Percentiles rank a stretch among this genome's conserved stretches.
phyloP scores from a whole-genome alignment of 2,888 invertebrate genomes.

The Dryocosmus kuriphilus region DNA sequence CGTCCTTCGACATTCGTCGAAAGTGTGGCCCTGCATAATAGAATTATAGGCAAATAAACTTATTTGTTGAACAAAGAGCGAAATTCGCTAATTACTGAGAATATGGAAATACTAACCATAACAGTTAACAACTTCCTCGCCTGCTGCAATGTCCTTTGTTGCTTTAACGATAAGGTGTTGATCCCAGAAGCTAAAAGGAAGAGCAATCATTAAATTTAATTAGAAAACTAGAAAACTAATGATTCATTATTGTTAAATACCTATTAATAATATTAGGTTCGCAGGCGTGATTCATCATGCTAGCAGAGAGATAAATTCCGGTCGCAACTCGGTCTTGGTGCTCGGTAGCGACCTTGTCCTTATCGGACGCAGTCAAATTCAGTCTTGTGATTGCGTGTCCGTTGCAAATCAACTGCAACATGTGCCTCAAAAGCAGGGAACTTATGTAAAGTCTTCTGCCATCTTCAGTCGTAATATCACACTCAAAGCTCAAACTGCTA shows the following conservation, averaged over 20 bases:
- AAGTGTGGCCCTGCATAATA: slow-evolving; percentile 82
- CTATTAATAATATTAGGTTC: slow-evolving; percentile 88
- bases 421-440: slow-evolving; percentile 85
- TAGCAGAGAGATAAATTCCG: slow-evolving; percentile 91
- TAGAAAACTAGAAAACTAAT: not conserved
- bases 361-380: slow-evolving; percentile 60
- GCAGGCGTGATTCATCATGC: slow-evolving; percentile 96
- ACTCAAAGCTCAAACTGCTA: slow-evolving; percentile 58
- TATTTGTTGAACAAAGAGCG: not conserved
- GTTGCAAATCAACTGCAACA: slow-evolving; percentile 90
- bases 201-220: slow-evolving; percentile 24
- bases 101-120: slow-evolving; percentile 81
- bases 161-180: slow-evolving; percentile 86
- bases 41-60: not conserved
- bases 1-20: slow-evolving; percentile 81
- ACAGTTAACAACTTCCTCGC: slow-evolving; percentile 90
- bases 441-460: slow-evolving; percentile 80
- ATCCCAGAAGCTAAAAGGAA: slow-evolving; percentile 83
- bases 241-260: slow-evolving; percentile 74
- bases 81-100: slow-evolving; percentile 4
- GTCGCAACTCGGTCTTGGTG: slow-evolving; percentile 83
- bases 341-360: slow-evolving; percentile 61
- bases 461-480: slow-evolving; percentile 59
- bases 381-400: slow-evolving; percentile 83
- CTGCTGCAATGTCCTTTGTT: slow-evolving; percentile 81